Base-by-base conservation (phyloP, 1,140 invertebrate species). In the Drosophila orosa region DNA sequence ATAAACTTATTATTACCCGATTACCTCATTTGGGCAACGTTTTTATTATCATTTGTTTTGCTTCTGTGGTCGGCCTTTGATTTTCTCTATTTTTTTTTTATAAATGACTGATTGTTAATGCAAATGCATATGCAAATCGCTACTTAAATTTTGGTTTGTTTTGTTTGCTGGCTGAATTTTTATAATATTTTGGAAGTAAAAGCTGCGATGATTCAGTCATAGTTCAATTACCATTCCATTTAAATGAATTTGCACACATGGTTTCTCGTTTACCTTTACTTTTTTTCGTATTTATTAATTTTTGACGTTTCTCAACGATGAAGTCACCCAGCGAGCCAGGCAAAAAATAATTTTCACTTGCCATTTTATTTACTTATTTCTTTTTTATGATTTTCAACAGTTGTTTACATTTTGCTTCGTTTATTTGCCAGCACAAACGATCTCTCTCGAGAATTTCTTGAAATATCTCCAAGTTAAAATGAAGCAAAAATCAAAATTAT, bases 1-100 rank as follows among this genome's bases (percentile, higher is more conserved):
- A 87, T 69, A 78, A 55, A 83, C 81, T 91, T 91, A 91, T 90
- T 83, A 91, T 91, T 91, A 90, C 72, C 74, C 83, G 90, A 90
- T 91, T 91, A 91, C 90, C 90, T 91, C 90, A 91, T 91, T 90
- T 90, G 78, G 80, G 58, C 81, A 90, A 82, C 61, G 29, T 77
- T 84, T 78, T 78, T 61, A 65, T 67, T 73, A 58, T 79, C 69
- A 54, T 71, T 87, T 58, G 61, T 63, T 78, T 42, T 58, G 65
- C 61, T 74, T 42, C 71, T 75, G 33, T 76, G 78, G 45, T 33
- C 44, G 35, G 58, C 37, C 39, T 47, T 59, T 44, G 39, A 47
- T 47, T 59, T 78, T 76, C 29, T 33, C 39, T 60, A 55, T 42
- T 67, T 50, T 56, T 74, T 61, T 52, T 66, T 47, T 42, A 61